Percentiles rank a stretch among this genome's conserved stretches.
phyloP scores from a whole-genome alignment of 2,888 invertebrate species.

The Brenthis ino region DNA sequence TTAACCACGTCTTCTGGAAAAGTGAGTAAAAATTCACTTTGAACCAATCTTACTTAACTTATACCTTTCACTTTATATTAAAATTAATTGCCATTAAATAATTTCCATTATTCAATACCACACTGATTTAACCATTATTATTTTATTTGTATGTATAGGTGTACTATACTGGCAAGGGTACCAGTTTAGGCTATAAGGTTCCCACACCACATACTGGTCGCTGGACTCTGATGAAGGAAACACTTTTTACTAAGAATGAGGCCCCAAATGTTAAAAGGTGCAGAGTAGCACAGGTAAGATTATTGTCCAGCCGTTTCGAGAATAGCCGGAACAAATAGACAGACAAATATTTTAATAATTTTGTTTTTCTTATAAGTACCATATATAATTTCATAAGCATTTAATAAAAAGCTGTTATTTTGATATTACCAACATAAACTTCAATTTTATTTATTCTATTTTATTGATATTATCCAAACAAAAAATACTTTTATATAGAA shows the following conservation, averaged over 20 bases:
- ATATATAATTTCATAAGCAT: too few relatives aligned
- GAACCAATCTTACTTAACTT: not conserved
- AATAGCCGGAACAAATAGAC: too few relatives aligned
- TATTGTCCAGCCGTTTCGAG: not conserved
- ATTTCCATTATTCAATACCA: too few relatives aligned
- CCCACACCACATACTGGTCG: slow-evolving; percentile 79
- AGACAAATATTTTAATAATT: too few relatives aligned
- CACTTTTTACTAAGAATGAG: slow-evolving; percentile 65
- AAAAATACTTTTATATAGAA: too few relatives aligned
- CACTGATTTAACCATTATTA: too few relatives aligned
- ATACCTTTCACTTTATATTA: not conserved
- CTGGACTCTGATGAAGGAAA: slow-evolving; percentile 84
- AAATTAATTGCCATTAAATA: too few relatives aligned
- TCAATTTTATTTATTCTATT: too few relatives aligned
- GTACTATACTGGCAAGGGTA: slow-evolving; percentile 93
- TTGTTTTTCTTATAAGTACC: too few relatives aligned
- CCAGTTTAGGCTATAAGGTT: slow-evolving; percentile 91
- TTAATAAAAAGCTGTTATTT: too few relatives aligned
- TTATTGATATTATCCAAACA: too few relatives aligned
- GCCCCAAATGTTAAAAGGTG: slow-evolving; percentile 62
- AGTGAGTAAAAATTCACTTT: slow-evolving; percentile 66
- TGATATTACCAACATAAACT: too few relatives aligned
- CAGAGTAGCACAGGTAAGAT: slow-evolving; percentile 64
- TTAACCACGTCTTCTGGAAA: slow-evolving; percentile 93
- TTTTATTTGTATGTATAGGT: slow-evolving; percentile 84